These are phyloP conservation scores for Siphamia tubifer DNA, from an alignment of 2,113 vertebrate species.

Conservation along the genomic window DNA sequence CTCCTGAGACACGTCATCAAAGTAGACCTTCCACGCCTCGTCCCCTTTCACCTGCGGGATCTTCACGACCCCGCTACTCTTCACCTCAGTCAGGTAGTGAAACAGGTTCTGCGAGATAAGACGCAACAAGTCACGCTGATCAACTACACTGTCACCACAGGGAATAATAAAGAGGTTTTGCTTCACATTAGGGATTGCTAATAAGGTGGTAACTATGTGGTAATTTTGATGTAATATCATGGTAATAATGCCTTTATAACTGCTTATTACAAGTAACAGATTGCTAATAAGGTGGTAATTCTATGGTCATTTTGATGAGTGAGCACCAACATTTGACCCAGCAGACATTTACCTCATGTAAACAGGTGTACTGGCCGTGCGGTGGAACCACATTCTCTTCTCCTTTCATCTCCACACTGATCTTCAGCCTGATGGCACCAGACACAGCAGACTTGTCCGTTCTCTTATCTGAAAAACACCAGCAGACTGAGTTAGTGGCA, in stretches of 20 bases:
- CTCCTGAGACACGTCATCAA: slow-evolving; percentile 93
- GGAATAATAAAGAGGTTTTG: not conserved
- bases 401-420: slow-evolving; percentile 97
- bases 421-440: slow-evolving; percentile 94
- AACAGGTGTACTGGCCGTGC: slow-evolving; percentile 96
- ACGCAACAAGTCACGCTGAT: slow-evolving; percentile 5
- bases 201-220: no score
- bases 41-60: slow-evolving; percentile 94
- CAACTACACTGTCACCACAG: slow-evolving; percentile 3
- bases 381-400: slow-evolving; percentile 97
- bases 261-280: no score
- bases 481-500: not conserved
- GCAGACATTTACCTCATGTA: slow-evolving; percentile 89
- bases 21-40: slow-evolving; percentile 98
- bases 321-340: not conserved
- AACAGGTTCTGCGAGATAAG: slow-evolving; percentile 88
- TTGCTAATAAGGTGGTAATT: no score
- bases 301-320: not conserved
- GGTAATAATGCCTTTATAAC: no score
- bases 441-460: slow-evolving; percentile 98
- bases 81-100: slow-evolving; percentile 94
- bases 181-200: no score
- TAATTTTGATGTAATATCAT: no score
- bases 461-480: slow-evolving; percentile 86
- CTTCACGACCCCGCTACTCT: slow-evolving; percentile 88